phyloP scores from a whole-genome alignment of 2,113 vertebrate genomes.

The Lophochroa leadbeateri region DNA sequence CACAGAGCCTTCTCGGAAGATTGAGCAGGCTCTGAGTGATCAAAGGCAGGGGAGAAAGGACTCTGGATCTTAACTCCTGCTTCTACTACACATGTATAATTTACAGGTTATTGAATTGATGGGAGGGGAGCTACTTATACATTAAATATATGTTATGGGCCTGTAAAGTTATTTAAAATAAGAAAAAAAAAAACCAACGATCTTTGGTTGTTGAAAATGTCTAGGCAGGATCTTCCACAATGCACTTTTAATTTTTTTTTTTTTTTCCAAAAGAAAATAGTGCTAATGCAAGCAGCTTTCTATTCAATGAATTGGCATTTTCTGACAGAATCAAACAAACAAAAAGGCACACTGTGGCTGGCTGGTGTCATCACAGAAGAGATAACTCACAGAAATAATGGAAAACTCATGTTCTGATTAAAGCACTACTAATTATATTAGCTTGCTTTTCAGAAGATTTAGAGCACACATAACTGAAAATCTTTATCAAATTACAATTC shows the following conservation, averaged over 20 bases:
- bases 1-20: neutral
- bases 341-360: neutral
- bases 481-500: neutral
- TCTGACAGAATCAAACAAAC: neutral
- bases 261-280: neutral
- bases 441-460: neutral
- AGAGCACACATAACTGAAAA: neutral
- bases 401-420: neutral
- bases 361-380: neutral
- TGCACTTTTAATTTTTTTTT: neutral
- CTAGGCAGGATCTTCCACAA: neutral
- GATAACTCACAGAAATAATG: neutral
- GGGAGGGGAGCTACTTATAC: neutral
- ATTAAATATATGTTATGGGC: neutral
- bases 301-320: neutral
- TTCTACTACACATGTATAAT: slow-evolving; percentile 28
- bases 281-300: neutral
- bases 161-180: slow-evolving; percentile 3
- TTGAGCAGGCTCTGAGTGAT: slow-evolving; percentile 49
- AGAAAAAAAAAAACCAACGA: neutral
- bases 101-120: slow-evolving; percentile 30
- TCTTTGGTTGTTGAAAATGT: neutral
- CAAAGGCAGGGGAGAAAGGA: slow-evolving; percentile 40
- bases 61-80: slow-evolving; percentile 24
- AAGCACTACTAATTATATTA: neutral